These are phyloP conservation scores for Gymnoscelis rufifasciata DNA, from an alignment of 2,888 invertebrate species.

Conservation along the genomic window DNA sequence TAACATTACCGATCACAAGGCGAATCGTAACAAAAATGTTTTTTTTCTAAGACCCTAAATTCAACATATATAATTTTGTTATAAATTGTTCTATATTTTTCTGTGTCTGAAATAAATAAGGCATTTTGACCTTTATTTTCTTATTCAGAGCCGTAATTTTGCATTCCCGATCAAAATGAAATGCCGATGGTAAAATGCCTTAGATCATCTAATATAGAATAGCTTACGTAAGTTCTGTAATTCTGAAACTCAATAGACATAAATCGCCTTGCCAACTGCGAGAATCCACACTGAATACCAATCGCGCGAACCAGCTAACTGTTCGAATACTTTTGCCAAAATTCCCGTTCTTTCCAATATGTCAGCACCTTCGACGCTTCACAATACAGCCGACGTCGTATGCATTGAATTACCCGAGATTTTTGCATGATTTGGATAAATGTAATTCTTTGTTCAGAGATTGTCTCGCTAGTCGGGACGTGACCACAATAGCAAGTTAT, in stretches of 20 bases:
- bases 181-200: too few relatives aligned
- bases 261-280: constrained; percentile 38
- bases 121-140: too few relatives aligned
- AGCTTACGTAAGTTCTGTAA: neutral
- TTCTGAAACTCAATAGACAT: constrained; percentile 36
- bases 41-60: too few relatives aligned
- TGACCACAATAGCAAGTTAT: constrained; percentile 66
- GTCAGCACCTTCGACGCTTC: constrained; percentile 29
- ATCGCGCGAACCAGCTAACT: constrained; percentile 24
- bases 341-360: constrained; percentile 22
- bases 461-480: constrained; percentile 68
- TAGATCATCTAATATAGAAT: neutral
- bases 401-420: constrained; percentile 73
- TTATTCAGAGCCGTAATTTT: too few relatives aligned
- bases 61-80: too few relatives aligned
- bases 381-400: constrained; percentile 40
- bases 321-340: constrained; percentile 20
- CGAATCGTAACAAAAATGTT: too few relatives aligned
- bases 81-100: too few relatives aligned
- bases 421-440: constrained; percentile 69
- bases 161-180: too few relatives aligned
- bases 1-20: too few relatives aligned
- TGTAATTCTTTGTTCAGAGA: constrained; percentile 74
- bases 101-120: too few relatives aligned
- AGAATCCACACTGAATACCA: constrained; percentile 34